Base-by-base conservation (phyloP, 1,140 invertebrate genomes). In the Laodelphax striatellus region DNA sequence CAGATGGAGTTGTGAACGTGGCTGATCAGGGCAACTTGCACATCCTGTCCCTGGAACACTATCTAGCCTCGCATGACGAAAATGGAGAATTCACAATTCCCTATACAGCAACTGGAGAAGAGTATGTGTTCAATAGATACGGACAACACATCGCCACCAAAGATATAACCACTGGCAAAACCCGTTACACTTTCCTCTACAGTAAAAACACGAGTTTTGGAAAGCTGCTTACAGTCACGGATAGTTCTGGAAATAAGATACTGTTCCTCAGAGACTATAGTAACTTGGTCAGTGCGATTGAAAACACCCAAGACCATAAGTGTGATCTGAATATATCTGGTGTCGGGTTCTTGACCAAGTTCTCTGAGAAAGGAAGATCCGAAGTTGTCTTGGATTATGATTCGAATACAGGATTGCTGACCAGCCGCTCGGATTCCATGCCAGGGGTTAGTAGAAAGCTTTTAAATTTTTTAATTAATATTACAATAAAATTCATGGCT, bases 191-290 rank as follows among this genome's bases (percentile, higher is more conserved):
- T 24, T 98, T 97, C 76, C 79, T 94, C 1, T 98, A 98, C 74
- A 95, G 88, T 17, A 96, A 97, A 70, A 97, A 97, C 68, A 96
- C 93, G 2, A 94, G 90, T 69, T 94, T 95, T 68, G 94, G 94
- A 0, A 93, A 94, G 71, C 75, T 98, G 19, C 92, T 87, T 1
- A 92, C 88, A 4, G 90, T 98, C 0, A 92, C 88, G 0, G 94
- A 97, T 73, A 88, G 87, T 53, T 90, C 90, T 14, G 91, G 91
- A 14, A 97, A 96, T 70, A 93, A 97, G 75, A 89, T 95, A 63
- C 83, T 91, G 69, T 88, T 98, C 70, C 75, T 93, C 14, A 79
- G 94, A 54, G 92, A 97, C 73, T 94, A 94, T 68, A 90, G 87
- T 68, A 88, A 88, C 67, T 83, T 88, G 28, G 88, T 90, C 58